phyloP scores from a whole-genome alignment of 2,113 vertebrate species.

The Todiramphus chloris region DNA sequence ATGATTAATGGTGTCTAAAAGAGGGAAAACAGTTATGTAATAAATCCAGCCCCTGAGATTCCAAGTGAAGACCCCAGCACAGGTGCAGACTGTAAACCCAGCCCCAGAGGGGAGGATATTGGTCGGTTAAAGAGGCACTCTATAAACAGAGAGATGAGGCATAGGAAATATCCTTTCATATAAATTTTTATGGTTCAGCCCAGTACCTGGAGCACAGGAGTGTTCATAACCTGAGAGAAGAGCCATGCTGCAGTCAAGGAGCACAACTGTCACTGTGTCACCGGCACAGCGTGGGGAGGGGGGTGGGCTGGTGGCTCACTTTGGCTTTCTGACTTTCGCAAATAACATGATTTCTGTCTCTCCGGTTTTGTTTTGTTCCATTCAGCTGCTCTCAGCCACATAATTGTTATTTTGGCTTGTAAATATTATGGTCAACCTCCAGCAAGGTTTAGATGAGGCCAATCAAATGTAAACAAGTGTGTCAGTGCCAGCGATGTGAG shows the following conservation, averaged over 20 bases:
- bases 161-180: conserved; percentile 8
- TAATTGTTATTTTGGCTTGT: conserved; percentile 43
- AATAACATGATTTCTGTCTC: conserved; percentile 17
- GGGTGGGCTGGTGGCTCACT: conserved; percentile 41
- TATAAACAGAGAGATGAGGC: conserved; percentile 44
- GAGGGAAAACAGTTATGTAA: conserved; percentile 57
- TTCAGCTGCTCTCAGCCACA: conserved; percentile 53
- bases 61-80: conserved; percentile 41
- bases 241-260: not conserved
- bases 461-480: conserved; percentile 51
- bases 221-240: conserved; percentile 6
- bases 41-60: conserved; percentile 55
- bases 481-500: conserved; percentile 6
- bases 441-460: conserved; percentile 56
- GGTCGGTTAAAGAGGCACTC: conserved; percentile 32
- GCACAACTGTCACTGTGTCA: not conserved
- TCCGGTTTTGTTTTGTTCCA: conserved; percentile 29
- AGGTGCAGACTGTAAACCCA: conserved; percentile 53
- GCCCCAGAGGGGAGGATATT: conserved; percentile 4
- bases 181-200: conserved; percentile 20
- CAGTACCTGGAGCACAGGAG: not conserved
- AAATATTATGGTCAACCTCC: conserved; percentile 68
- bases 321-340: conserved; percentile 8
- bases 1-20: conserved; percentile 65
- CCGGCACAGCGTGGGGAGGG: conserved; percentile 16